phyloP scores from a whole-genome alignment of 2,113 vertebrate species.

The Lethenteron camtschaticum region DNA sequence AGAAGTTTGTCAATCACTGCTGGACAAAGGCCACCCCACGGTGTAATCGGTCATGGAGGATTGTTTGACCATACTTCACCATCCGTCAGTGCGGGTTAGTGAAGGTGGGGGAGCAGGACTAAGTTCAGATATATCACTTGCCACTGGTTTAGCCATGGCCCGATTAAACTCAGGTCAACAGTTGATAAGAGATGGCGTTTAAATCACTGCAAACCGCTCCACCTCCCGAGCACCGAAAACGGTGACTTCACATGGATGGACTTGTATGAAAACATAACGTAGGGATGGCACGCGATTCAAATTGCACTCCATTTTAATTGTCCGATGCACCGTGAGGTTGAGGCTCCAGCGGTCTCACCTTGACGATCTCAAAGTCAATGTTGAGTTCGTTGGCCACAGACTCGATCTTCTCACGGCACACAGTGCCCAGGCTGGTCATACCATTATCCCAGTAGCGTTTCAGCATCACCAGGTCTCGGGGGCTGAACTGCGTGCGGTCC shows the following conservation, averaged over 20 bases:
- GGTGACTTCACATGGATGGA: constrained; percentile 15
- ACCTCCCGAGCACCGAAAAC: constrained; percentile 10
- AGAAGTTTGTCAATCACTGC: too few relatives aligned
- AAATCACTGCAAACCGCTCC: constrained; percentile 8
- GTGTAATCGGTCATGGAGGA: too few relatives aligned
- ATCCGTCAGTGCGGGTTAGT: too few relatives aligned
- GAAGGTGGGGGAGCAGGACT: too few relatives aligned
- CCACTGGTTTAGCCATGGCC: too few relatives aligned
- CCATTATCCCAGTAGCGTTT: constrained; percentile 97
- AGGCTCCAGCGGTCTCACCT: constrained; percentile 32
- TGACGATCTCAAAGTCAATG: constrained; percentile 94
- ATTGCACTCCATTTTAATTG: not conserved
- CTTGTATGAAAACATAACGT: not conserved
- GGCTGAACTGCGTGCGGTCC: constrained; percentile 91
- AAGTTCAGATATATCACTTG: too few relatives aligned
- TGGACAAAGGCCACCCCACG: too few relatives aligned
- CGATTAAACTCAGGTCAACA: not conserved
- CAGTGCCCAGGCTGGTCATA: constrained; percentile 92
- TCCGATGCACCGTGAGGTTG: constrained; percentile 5
- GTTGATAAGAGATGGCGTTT: not conserved
- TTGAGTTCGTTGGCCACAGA: constrained; percentile 68
- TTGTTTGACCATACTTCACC: too few relatives aligned
- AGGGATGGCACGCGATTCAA: not conserved
- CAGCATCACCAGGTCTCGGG: constrained; percentile 57
- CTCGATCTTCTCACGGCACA: constrained; percentile 90